phyloP scores from a whole-genome alignment of 2,113 vertebrate species.

The Sorex fumeus region DNA sequence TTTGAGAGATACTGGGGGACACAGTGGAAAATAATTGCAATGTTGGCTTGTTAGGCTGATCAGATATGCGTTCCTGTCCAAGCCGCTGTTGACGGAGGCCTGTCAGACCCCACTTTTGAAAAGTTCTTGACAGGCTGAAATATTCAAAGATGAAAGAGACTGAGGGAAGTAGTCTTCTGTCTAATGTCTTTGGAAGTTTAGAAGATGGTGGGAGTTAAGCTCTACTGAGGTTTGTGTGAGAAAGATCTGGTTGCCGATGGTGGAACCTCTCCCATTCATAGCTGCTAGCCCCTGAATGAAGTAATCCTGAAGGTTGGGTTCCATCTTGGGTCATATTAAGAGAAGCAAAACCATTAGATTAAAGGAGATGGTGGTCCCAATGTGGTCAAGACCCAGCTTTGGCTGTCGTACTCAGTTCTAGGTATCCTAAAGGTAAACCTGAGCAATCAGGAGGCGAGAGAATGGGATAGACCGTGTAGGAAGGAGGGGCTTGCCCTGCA shows the following conservation, averaged over 20 bases:
- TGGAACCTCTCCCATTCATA: background rate
- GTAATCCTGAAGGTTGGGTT: background rate
- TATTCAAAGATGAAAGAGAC: background rate
- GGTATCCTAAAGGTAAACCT: too few species aligned
- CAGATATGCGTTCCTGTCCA: background rate
- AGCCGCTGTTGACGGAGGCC: background rate
- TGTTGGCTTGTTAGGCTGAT: background rate
- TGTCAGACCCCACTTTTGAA: background rate
- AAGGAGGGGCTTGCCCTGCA: too few species aligned
- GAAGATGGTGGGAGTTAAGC: background rate
- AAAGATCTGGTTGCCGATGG: background rate
- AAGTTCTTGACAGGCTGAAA: background rate
- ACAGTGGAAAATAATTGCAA: background rate
- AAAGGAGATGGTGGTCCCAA: background rate
- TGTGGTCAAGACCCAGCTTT: background rate
- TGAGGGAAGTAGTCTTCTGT: background rate
- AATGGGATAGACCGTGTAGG: too few species aligned
- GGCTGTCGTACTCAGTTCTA: background rate
- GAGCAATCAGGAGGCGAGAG: too few species aligned
- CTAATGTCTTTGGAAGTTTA: constrained; percentile 44
- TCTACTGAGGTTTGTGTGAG: background rate
- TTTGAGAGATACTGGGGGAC: background rate
- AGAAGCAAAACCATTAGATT: background rate
- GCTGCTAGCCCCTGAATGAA: background rate
- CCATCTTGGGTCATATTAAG: background rate